Evolutionary conservation across 2,888 invertebrate species (phyloP), one percentile per base, ranked within the genome.

Genomic region (Lordiphosa andalusiaca): DNA sequence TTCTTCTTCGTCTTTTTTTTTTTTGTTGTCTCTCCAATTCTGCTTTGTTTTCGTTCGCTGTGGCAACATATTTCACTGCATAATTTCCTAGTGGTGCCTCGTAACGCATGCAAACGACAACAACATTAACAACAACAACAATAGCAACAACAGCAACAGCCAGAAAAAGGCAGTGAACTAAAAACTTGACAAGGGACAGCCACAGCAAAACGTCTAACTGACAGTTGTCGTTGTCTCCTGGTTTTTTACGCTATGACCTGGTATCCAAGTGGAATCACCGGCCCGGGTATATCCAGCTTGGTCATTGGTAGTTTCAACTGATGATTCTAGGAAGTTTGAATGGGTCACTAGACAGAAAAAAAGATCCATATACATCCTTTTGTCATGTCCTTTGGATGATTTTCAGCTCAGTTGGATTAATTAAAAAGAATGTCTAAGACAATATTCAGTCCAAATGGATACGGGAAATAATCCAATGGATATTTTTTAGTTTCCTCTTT

Each of bases 1-100:
- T n/a, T 36, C 46, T n/a, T 6, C n/a, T 37, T 33, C 19, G 25
- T 13, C 39, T 38, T 49, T 53, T 52, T 58, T 66, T 66, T 48
- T 37, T 39, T 38, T 41, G 40, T 38, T 49, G 52, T 50, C 40
- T 13, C 19, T 39, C 33, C 6, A 9, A 44, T 44, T 44, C 25
- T 50, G 36, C 54, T 50, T 67, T 51, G 47, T 53, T 49, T 73
- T 62, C 54, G 54, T 54, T 46, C 64, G 60, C 65, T 66, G 72
- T 66, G 72, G 78, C 82, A 80, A 84, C 84, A 80, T 80, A 84
- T 84, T 80, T 81, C 78, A 77, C 78, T 84, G 80, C 73, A 80
- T 80, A 81, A 80, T 80, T 84, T 84, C 67, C 72, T 67, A 67
- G 83, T 64, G 50, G 72, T 6, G 35, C 21, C 60, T 64, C 56